phyloP scores from a whole-genome alignment of 2,797 vertebrate species.

The Hypotaenidia philippensis region DNA sequence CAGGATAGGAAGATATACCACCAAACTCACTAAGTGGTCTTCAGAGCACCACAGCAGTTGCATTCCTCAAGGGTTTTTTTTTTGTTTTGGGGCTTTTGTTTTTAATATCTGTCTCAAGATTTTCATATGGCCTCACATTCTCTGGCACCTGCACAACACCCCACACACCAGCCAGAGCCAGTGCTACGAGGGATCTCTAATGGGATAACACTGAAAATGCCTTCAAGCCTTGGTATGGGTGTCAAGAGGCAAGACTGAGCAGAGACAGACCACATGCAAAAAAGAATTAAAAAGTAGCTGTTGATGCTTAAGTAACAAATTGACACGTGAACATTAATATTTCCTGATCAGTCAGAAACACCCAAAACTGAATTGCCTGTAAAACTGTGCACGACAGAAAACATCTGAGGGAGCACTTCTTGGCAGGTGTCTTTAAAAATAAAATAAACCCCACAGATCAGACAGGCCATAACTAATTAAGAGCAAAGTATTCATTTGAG shows the following conservation, averaged over 20 bases:
- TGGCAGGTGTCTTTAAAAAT: neutral
- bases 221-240: neutral
- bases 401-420: neutral
- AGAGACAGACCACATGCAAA: neutral
- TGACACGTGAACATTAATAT: neutral
- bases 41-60: neutral
- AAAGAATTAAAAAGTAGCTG: neutral
- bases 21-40: neutral
- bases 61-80: neutral
- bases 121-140: neutral
- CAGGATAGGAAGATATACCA: neutral
- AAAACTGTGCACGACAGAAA: neutral
- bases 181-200: neutral
- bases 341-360: neutral
- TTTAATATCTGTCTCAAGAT: neutral
- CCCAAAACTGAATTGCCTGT: neutral
- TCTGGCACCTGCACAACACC: neutral
- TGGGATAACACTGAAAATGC: neutral
- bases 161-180: neutral
- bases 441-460: neutral
- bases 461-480: slow-evolving; percentile 7
- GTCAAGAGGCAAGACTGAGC: neutral
- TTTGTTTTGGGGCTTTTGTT: neutral
- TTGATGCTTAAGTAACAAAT: neutral
- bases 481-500: neutral